phyloP scores from a whole-genome alignment of 2,113 vertebrate species.

The Indri indri region DNA sequence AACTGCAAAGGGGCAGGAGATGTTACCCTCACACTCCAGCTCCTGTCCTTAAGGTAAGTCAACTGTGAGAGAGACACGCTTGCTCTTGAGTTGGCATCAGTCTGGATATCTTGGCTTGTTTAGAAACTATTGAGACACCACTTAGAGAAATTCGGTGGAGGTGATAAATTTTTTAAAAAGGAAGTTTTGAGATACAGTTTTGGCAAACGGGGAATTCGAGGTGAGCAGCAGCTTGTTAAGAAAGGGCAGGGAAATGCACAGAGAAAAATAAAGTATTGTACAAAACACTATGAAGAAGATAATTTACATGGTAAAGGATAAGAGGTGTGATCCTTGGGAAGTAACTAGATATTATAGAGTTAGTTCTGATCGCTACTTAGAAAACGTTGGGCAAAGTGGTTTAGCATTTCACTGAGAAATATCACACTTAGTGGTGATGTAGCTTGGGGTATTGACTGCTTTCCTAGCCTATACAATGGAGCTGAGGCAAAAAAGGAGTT shows the following conservation, averaged over 20 bases:
- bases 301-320: background rate
- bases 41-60: background rate
- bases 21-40: background rate
- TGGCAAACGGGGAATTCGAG: background rate
- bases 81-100: background rate
- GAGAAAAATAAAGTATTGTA: background rate
- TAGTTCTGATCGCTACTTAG: background rate
- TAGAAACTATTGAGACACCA: background rate
- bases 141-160: background rate
- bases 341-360: background rate
- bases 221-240: background rate
- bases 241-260: background rate
- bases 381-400: background rate
- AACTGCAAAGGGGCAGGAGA: background rate
- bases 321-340: background rate
- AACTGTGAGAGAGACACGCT: background rate
- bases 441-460: background rate
- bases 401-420: background rate
- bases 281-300: background rate
- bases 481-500: background rate
- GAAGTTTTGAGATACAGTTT: background rate
- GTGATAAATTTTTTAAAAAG: background rate
- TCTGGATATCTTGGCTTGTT: background rate
- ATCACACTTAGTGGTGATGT: background rate
- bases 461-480: background rate